Evolutionary conservation across 2,797 vertebrate species (phyloP).

Genomic region (Arremon aurantiirostris): DNA sequence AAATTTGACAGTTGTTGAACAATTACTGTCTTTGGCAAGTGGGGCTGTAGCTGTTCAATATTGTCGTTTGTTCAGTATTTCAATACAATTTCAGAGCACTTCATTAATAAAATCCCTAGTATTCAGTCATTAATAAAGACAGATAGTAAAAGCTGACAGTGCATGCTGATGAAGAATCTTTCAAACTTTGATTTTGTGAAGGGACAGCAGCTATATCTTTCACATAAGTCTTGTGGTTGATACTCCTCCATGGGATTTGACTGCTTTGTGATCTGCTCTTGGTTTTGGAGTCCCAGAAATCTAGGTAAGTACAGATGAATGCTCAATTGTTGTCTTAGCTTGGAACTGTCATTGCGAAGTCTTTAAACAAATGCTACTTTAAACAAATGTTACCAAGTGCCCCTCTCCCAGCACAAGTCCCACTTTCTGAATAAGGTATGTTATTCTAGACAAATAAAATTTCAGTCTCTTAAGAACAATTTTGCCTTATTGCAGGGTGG

Average conservation of each 20-base stretch:
- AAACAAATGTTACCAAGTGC: background rate
- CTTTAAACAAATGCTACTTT: background rate
- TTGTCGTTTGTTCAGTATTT: background rate
- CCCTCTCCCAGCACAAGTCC: background rate
- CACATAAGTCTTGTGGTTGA: background rate
- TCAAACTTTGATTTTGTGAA: background rate
- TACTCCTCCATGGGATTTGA: background rate
- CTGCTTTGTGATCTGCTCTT: background rate
- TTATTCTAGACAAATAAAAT: background rate
- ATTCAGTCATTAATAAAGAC: background rate
- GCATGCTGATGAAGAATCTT: background rate
- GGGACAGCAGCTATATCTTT: background rate
- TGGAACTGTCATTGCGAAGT: background rate
- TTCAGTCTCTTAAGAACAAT: background rate
- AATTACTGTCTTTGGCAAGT: background rate
- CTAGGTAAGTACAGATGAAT: background rate
- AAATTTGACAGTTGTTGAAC: background rate
- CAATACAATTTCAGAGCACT: background rate
- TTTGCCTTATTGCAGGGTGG: background rate
- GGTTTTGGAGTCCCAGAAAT: background rate
- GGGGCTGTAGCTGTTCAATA: background rate
- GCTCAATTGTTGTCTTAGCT: background rate
- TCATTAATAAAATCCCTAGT: background rate
- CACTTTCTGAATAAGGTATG: background rate
- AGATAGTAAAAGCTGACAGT: background rate